Base-by-base conservation (phyloP, 2,797 vertebrate genomes). In the Pelobates cultripes region DNA sequence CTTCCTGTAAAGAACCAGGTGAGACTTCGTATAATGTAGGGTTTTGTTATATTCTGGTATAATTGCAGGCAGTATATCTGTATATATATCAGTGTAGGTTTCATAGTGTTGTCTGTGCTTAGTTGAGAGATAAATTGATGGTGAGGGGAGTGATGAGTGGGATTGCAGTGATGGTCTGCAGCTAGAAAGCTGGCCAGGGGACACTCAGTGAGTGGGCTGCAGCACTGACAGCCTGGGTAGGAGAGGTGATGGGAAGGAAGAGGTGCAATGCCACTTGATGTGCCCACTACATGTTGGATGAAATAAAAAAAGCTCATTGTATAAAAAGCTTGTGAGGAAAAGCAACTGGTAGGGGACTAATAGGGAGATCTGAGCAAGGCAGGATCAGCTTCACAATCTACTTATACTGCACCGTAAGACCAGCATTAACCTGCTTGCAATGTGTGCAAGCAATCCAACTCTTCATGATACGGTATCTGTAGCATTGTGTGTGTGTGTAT, bases 181-280 rank as follows among this genome's bases (percentile, higher is more conserved):
- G 82, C 87, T 85, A 74, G 70, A 40, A 2, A 77, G 75, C 71
- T 70, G 77, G 41, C 81, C 86, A 81, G 60, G 71, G 82, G 6
- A 83, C 80, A 42, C 67, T 66, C 88, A 72, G 68, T 87, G 84
- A 51, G 68, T 87, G 84, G 82, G 70, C 83, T 89, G 92, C 74
- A 74, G 43, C 85, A 87, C 84, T 83, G 88, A 89, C 47, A 15
- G 63, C 71, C 73, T n/a, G 73, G 82, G 3, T 43, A 63, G 15
- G 40, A 73, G 79, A 14, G 63, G 73, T 44, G n/a, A 0, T 45
- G 15, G 41, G 43, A 40, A 57, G 17, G 12, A 17, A 63, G 78
- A 77, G 63, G 68, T 17, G 5, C 47, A 6, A 5, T 51, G 47
- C 47, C 47, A 51, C 47, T 51, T 5, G 47, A 51, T 6, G 5